Evolutionary conservation across 2,888 invertebrate species (phyloP), one percentile per base, ranked within the genome.

Genomic region (Chesias legatella): DNA sequence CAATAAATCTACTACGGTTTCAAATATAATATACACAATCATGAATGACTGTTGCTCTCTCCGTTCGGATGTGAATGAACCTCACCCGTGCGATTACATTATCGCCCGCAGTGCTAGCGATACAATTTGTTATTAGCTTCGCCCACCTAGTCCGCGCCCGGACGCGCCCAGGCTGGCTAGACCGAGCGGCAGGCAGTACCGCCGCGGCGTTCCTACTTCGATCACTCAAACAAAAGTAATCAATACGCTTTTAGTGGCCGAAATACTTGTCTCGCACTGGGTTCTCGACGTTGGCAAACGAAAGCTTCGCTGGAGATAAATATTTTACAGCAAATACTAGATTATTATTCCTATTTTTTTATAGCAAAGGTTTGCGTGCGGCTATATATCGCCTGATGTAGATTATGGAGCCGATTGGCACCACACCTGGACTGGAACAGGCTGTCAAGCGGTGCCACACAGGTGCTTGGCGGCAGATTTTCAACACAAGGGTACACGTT

Each of bases 181-280:
- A 58, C 65, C 51, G 57, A 55, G 58, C 59, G 60, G 43, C 56
- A 47, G 47, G 45, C 54, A 58, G 27, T 51, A 57, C 25, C 38
- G 50, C 53, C 55, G 55, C 54, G 35, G 54, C 67, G 5, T 17
- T 17, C 13, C 13, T 17, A 17, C 60, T 65, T 63, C 63, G 62
- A 59, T 61, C 56, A 58, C 67, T 60, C 65, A 68, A 68, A 63
- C 69, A 57, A 67, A 51, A 61, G 63, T 65, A 74, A 81, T 81
- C 78, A 67, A 82, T 80, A 79, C 45, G 63, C 71, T 75, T 69
- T 76, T 61, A 73, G 66, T 42, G 45, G 51, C 50, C 48, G 48
- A 57, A 63, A 66, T 53, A 61, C 64, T 72, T 57, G 52, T 45
- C 47, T 51, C 58, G 64, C 53, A 62, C 65, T 37, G 53, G 53